Evolutionary conservation across 2,113 vertebrate genomes (phyloP).

Genomic region (Myocastor coypus): DNA sequence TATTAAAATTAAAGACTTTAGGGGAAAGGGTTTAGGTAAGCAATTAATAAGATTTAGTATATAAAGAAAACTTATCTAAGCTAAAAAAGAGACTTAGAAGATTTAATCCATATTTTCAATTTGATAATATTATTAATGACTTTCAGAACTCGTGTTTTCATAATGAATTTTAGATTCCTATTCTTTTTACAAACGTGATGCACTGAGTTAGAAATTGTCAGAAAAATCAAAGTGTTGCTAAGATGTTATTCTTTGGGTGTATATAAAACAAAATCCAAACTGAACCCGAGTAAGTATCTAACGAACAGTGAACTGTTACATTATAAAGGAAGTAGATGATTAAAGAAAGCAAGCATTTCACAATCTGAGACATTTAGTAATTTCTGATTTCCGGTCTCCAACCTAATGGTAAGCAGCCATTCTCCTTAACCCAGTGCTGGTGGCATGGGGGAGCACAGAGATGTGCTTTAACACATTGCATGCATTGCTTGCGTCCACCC

Average conservation of each 20-base stretch:
- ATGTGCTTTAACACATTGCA: neutral
- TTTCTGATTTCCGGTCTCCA: neutral
- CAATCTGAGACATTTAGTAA: neutral
- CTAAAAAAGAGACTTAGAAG: neutral
- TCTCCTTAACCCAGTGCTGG: neutral
- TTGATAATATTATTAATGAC: neutral
- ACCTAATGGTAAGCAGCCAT: neutral
- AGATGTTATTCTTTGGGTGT: neutral
- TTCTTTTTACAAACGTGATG: neutral
- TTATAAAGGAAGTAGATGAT: neutral
- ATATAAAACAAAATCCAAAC: neutral
- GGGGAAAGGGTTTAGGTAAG: slow-evolving; percentile 23
- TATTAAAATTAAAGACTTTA: slow-evolving; percentile 61
- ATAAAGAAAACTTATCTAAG: neutral
- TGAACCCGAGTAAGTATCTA: neutral
- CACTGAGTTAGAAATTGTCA: neutral
- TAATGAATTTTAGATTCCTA: neutral
- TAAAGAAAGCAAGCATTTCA: neutral
- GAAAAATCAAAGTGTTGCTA: neutral
- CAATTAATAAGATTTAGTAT: slow-evolving; percentile 31
- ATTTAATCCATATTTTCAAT: slow-evolving; percentile 43
- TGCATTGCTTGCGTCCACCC: neutral
- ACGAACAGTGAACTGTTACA: neutral
- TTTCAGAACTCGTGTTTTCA: neutral
- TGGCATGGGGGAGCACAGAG: neutral